Base-by-base conservation (phyloP, 92 coral and sea anemone species). In the Montipora capitata region DNA sequence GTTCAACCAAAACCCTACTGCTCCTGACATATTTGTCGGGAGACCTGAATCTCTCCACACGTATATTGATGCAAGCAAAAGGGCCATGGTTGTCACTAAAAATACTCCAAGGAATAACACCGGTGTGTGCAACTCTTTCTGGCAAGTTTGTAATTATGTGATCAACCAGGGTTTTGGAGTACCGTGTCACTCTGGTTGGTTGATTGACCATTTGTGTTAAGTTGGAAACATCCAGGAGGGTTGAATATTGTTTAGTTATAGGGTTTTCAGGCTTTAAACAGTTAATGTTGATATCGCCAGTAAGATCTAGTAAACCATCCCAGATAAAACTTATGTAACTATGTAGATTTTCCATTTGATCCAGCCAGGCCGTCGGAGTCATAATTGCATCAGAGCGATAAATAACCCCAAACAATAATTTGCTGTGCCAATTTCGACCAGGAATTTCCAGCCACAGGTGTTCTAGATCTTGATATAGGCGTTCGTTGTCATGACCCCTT, bases 71-170 rank as follows among this genome's bases (percentile, higher is more conserved):
- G 41, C 92, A 89, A 1, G 88, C 92, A 69, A 72, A 54, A 4
- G 92, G 88, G 10, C 77, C 84, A 78, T 88, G 83, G 42, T 82
- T 79, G 83, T 88, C 88, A 74, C 92, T 88, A 4, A 88, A 88
- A 20, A 71, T 74, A 17, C 81, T 48, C 58, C 92, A 88, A 10
- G 92, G 83, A 11, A 82, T 74, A 2, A 88, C 78, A 39, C 57
- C 79, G 52, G 49, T 72, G 43, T 73, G 42, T 3, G 92, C 81
- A 18, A 88, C 49, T 16, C 76, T 56, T 63, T 74, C 38, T 2
- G 92, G 88, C 0, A 78, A 70, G 62, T 87, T 87, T 7, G 91
- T 79, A 41, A 87, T 61, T 27, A 87, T 80, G 58, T 87, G 91
- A 49, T 87, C 91, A 69, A 87, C 59, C 3, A 72, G 52, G 16